These are phyloP conservation scores for Dermatemys mawii DNA, from an alignment of 2,113 vertebrate genomes.

Conservation along the genomic window DNA sequence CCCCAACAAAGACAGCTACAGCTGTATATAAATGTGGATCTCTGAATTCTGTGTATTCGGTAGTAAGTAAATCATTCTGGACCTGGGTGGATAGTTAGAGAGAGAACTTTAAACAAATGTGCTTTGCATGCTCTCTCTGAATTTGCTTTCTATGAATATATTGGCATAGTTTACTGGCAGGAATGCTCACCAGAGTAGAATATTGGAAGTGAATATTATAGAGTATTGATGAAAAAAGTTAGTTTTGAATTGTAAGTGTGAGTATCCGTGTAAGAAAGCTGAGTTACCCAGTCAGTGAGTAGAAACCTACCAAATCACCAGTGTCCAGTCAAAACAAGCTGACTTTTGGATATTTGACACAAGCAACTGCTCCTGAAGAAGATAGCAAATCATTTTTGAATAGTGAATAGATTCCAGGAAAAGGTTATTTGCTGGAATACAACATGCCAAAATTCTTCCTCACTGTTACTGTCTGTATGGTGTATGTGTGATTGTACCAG, in stretches of 20 bases:
- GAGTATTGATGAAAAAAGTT: not conserved
- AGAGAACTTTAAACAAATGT: not conserved
- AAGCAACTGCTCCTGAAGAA: not conserved
- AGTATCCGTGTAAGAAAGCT: not conserved
- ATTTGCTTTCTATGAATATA: not conserved
- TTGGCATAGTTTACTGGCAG: not conserved
- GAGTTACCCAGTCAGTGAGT: not conserved
- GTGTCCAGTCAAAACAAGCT: constrained; percentile 26
- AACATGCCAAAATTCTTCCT: not conserved
- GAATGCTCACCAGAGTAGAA: not conserved
- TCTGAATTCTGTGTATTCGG: not conserved
- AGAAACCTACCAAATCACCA: constrained; percentile 2
- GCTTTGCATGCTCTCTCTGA: not conserved
- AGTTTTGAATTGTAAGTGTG: not conserved
- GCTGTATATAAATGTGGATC: not conserved
- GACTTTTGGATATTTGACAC: not conserved
- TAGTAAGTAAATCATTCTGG: not conserved
- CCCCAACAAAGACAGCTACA: not conserved
- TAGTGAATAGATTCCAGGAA: not conserved
- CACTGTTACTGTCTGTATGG: not conserved
- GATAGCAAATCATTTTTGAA: not conserved
- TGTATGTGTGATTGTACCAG: not conserved
- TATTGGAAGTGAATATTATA: not conserved
- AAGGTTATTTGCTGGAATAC: not conserved
- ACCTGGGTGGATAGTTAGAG: not conserved